Base-by-base conservation (phyloP, 2,797 vertebrate species). In the Lepus townsendii region DNA sequence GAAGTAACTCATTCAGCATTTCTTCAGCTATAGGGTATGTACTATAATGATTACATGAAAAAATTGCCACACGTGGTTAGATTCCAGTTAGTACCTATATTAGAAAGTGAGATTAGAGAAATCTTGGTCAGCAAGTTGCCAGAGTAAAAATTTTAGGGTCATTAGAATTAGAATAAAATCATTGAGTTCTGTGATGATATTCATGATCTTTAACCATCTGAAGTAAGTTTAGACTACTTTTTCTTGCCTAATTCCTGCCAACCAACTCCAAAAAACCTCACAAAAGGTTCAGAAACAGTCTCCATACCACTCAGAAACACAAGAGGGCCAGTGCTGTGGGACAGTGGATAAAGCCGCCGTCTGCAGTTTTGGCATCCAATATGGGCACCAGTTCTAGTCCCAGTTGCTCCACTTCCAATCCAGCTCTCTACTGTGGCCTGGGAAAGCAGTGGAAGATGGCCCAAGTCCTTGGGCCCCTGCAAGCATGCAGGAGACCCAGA, bases 181-280 rank as follows among this genome's bases (percentile, higher is more conserved):
- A 65, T 2, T 66, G 1, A 52, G 26, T 42, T 68, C 27, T 17
- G 57, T 3, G 26, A 12, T n/a, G 38, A n/a, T 2, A 30, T 90
- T 1, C 26, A 19, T 19, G 5, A 20, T 30, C 24, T 92, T 83
- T 60, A 57, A 66, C 3, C 62, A 57, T 22, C 32, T 50, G 3
- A 57, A 57, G 54, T 13, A 57, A 19, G 1, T 30, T 69, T n/a
- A 16, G 7, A 19, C 20, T 24, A 1, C 3, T 30, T 50, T 62
- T 32, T 7, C 27, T 57, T 57, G 8, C 0, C 35, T 26, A 4
- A 19, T 1, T 20, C 9, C 13, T 47, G 27, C 3, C 0, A 3
- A 13, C 1, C 2, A n/a, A 66, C 38, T 62, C 57, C 6, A 54
- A 12, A 60, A 62, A 88, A 35, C 9, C 30, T 32, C 3, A 19